Conservation (phyloP, 1,140 invertebrate genomes). For the Leptinotarsa undecemlineata region DNA sequence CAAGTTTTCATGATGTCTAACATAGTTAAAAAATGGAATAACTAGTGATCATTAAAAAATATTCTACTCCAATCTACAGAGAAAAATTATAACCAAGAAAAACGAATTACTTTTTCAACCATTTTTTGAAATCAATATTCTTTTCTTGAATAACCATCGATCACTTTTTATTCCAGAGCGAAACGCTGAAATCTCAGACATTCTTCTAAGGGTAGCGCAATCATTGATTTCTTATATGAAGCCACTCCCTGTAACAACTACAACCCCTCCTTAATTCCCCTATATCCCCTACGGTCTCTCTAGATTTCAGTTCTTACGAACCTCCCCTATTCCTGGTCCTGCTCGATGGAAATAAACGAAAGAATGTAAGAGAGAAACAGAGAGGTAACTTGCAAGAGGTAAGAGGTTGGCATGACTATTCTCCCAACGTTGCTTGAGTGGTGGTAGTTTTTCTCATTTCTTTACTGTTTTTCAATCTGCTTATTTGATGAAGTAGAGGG, state of each 20-base stretch:
- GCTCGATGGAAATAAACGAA: slow-evolving; percentile 26
- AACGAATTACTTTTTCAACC: no score
- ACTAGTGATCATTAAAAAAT: no score
- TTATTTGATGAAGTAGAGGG: slow-evolving; percentile 10
- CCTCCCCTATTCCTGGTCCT: slow-evolving; percentile 36
- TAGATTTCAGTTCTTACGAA: slow-evolving; percentile 32
- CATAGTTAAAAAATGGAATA: no score
- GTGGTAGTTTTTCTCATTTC: slow-evolving; percentile 21
- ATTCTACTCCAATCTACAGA: no score
- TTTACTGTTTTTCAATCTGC: background rate
- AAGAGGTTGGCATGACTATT: slow-evolving; percentile 26
- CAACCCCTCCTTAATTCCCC: slow-evolving; percentile 43
- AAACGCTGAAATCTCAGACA: slow-evolving; percentile 24
- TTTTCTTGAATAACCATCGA: no score
- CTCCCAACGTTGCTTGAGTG: slow-evolving; percentile 25
- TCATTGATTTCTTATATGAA: slow-evolving; percentile 50
- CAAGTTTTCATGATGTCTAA: no score
- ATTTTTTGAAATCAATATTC: no score
- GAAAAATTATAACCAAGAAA: no score
- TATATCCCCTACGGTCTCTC: slow-evolving; percentile 21
- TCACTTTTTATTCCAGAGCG: no score
- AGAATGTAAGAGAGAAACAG: slow-evolving; percentile 31
- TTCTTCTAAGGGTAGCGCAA: slow-evolving; percentile 30
- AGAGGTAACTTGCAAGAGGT: slow-evolving; percentile 18
- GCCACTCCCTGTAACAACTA: slow-evolving; percentile 41